Percentiles rank a stretch among this genome's conserved stretches.
phyloP scores from a whole-genome alignment of 2,888 invertebrate species.

The Scaptomyza tumidula region DNA sequence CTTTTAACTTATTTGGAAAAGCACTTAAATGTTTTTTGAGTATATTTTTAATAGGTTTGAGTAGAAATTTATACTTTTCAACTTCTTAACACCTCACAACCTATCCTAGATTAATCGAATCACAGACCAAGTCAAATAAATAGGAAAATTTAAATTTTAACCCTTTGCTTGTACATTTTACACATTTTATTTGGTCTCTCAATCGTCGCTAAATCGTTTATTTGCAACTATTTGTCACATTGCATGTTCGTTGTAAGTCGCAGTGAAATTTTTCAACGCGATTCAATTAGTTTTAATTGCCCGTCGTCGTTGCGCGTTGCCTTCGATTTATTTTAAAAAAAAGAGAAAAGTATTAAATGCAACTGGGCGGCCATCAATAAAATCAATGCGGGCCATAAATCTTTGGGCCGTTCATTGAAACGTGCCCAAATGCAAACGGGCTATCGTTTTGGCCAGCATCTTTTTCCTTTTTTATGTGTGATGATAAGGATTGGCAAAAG shows the following conservation, averaged over 20 bases:
- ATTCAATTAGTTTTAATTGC: slow-evolving; percentile 79
- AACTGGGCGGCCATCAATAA: slow-evolving; percentile 75
- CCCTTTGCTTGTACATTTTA: not conserved
- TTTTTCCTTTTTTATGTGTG: slow-evolving; percentile 7
- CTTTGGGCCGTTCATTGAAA: slow-evolving; percentile 72
- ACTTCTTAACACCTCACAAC: too few species aligned
- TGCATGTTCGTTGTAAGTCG: slow-evolving; percentile 30
- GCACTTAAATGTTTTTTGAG: too few species aligned
- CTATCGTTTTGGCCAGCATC: slow-evolving; percentile 36
- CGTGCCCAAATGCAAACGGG: slow-evolving; percentile 64
- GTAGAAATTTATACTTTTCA: too few species aligned
- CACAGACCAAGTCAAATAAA: not conserved
- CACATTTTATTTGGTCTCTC: slow-evolving; percentile 3
- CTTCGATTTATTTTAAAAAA: slow-evolving; percentile 58
- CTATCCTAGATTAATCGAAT: not conserved
- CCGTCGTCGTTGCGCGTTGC: slow-evolving; percentile 34
- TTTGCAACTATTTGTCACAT: slow-evolving; percentile 52
- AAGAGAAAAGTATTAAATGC: slow-evolving; percentile 22
- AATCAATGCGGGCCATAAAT: slow-evolving; percentile 81
- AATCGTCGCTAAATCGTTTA: slow-evolving; percentile 22
- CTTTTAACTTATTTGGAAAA: too few species aligned
- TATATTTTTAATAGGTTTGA: too few species aligned
- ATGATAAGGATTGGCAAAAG: slow-evolving; percentile 64
- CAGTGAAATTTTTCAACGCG: slow-evolving; percentile 35
- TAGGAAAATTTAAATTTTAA: not conserved